phyloP scores from a whole-genome alignment of 2,888 invertebrate genomes.

The Rhodophaea formosa region DNA sequence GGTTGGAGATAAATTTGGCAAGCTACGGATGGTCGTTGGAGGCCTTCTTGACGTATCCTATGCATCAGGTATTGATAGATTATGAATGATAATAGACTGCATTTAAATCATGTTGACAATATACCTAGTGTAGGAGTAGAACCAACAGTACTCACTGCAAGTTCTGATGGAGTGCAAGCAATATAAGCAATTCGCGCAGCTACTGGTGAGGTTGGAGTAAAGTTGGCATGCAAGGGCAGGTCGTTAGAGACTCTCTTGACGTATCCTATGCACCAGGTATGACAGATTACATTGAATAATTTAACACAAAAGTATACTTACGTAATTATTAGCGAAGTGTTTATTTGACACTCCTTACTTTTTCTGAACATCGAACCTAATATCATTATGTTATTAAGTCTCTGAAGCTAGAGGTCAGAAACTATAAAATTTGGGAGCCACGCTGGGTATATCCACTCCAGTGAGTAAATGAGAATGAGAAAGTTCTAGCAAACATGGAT shows the following conservation, averaged over 20 bases:
- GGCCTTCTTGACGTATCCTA: slow-evolving; percentile 94
- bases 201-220: slow-evolving; percentile 90
- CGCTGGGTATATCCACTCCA: no score
- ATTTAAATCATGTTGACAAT: slow-evolving; percentile 98
- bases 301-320: no score
- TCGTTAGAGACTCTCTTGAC: slow-evolving; percentile 94
- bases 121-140: slow-evolving; percentile 96
- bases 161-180: slow-evolving; percentile 96
- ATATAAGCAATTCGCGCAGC: slow-evolving; percentile 87
- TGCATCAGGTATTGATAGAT: slow-evolving; percentile 88
- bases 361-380: no score
- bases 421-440: no score
- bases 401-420: no score
- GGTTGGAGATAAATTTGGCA: slow-evolving; percentile 91
- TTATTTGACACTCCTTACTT: no score
- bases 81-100: no score
- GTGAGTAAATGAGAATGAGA: no score
- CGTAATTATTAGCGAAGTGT: no score
- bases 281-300: no score
- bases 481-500: no score
- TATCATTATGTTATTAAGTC: no score
- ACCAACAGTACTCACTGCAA: slow-evolving; percentile 96
- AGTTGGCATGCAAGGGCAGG: slow-evolving; percentile 91
- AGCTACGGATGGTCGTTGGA: slow-evolving; percentile 93
- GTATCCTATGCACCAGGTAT: slow-evolving; percentile 61